Percentiles rank a stretch among this genome's conserved stretches.
These are phyloP conservation scores for Palaemon carinicauda DNA, from an alignment of 1,140 invertebrate genomes.

Conservation along the genomic window DNA sequence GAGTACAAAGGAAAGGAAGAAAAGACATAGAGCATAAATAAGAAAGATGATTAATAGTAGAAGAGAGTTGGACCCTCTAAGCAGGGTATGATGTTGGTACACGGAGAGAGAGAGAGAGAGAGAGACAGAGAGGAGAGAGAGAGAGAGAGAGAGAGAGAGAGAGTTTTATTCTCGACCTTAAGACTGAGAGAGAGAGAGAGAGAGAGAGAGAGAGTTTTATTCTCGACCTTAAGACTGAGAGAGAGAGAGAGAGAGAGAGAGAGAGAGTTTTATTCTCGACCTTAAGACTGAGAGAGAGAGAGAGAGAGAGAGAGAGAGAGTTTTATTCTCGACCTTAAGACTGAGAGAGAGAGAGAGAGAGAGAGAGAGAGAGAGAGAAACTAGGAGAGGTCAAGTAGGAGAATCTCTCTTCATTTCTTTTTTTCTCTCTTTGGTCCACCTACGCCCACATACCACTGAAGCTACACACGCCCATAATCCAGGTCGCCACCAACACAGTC, in stretches of 20 bases:
- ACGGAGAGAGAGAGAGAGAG: background rate
- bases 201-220: no score
- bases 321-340: no score
- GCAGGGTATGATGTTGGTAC: background rate
- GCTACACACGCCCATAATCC: no score
- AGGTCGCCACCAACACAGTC: no score
- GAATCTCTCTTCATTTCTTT: background rate
- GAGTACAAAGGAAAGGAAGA: background rate
- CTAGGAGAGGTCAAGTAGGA: background rate
- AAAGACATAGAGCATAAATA: no score
- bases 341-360: background rate
- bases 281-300: background rate
- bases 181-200: no score
- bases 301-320: background rate
- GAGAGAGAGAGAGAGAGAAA: constrained; percentile 14
- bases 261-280: no score
- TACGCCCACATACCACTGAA: background rate
- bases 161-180: no score
- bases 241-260: background rate
- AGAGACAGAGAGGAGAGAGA: no score
- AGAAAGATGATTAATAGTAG: background rate
- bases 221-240: no score
- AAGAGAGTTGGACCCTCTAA: no score
- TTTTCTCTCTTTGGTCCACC: background rate
- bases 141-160: no score